Evolutionary conservation across 2,113 vertebrate species (phyloP).

Genomic region (Origma solitaria): DNA sequence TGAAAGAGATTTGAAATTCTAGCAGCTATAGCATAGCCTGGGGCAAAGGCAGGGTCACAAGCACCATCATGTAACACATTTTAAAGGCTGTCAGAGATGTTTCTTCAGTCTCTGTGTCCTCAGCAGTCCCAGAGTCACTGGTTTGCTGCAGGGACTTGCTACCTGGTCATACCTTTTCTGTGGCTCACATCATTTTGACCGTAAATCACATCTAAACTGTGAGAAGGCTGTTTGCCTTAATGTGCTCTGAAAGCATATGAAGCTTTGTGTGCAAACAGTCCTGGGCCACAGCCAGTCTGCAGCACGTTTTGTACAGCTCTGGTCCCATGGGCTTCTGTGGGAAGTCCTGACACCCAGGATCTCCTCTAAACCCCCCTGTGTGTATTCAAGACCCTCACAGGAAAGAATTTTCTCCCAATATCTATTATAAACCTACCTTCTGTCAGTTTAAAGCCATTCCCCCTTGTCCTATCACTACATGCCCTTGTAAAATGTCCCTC

Average conservation of each 20-base stretch:
- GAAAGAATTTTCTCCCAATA: background rate
- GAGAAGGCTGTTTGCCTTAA: slow-evolving; percentile 1
- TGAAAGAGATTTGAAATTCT: slow-evolving; percentile 45
- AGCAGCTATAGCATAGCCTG: slow-evolving; percentile 34
- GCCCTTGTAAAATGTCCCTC: background rate
- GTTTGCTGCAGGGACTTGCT: slow-evolving; percentile 46
- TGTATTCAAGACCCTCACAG: background rate
- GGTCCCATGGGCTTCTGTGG: background rate
- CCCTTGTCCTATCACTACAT: background rate
- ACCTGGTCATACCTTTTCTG: slow-evolving; percentile 39
- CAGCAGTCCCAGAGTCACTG: background rate
- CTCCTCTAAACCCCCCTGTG: rapidly evolving
- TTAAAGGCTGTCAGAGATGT: slow-evolving; percentile 55
- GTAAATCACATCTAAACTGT: background rate
- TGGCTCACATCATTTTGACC: slow-evolving; percentile 1
- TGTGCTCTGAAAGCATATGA: background rate
- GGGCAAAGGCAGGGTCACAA: slow-evolving; percentile 49
- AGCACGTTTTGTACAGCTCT: background rate
- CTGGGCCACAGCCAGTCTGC: background rate
- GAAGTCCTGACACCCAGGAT: background rate
- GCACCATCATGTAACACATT: slow-evolving; percentile 46
- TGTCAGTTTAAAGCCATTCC: background rate
- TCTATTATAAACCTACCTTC: background rate
- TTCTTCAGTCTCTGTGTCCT: slow-evolving; percentile 26
- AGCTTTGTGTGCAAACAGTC: slow-evolving; percentile 10